Percentiles rank a stretch among this genome's conserved stretches.
Evolutionary conservation across 2,113 vertebrate genomes (phyloP).

Genomic region (Mesoclemmys tuberculata): DNA sequence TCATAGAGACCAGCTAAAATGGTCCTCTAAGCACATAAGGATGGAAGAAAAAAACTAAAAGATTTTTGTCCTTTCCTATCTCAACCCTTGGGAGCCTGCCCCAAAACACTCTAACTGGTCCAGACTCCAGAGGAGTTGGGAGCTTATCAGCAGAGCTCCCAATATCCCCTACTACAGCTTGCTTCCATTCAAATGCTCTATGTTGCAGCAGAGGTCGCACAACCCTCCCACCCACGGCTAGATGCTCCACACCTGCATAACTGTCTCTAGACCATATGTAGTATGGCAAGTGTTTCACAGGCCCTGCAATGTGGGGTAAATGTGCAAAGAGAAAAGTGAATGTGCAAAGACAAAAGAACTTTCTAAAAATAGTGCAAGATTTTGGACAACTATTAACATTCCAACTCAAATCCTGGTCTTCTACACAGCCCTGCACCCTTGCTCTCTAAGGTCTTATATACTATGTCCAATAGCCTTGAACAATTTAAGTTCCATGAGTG

Average conservation of each 20-base stretch:
- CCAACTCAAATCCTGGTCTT: not conserved
- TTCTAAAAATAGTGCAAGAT: not conserved
- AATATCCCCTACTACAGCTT: not conserved
- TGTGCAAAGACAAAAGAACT: not conserved
- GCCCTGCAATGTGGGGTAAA: not conserved
- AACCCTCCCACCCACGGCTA: not conserved
- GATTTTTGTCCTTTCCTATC: not conserved
- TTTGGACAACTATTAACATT: accelerated
- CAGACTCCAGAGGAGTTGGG: not conserved
- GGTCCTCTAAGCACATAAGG: not conserved
- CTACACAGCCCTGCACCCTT: accelerated
- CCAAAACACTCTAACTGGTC: not conserved
- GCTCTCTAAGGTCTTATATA: not conserved
- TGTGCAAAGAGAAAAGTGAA: not conserved
- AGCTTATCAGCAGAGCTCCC: not conserved
- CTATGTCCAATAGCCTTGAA: not conserved
- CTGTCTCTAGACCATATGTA: not conserved
- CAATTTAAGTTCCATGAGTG: too few species aligned
- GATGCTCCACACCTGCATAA: not conserved
- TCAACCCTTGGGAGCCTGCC: not conserved
- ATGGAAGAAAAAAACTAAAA: not conserved
- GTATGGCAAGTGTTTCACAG: not conserved
- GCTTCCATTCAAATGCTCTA: not conserved
- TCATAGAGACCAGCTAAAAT: not conserved
- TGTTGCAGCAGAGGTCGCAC: not conserved